Conservation (phyloP, 2,113 vertebrate species). For the Elachura formosa region DNA sequence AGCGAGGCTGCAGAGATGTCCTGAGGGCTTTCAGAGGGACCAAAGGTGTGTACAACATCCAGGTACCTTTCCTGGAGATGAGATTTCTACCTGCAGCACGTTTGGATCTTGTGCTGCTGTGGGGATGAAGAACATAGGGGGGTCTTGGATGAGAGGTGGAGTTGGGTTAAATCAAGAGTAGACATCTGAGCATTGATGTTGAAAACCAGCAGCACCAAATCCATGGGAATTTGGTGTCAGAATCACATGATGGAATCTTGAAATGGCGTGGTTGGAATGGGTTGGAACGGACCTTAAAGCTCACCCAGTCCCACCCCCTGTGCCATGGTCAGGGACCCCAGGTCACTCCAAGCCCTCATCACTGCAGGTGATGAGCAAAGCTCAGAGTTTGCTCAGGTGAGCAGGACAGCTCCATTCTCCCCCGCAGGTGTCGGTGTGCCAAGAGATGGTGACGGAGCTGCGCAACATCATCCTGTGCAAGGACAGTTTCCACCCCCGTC, state of each 20-base stretch:
- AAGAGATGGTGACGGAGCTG: conserved; percentile 94
- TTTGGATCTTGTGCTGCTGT: not conserved
- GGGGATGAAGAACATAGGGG: not conserved
- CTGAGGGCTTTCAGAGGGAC: not conserved
- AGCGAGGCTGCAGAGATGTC: not conserved
- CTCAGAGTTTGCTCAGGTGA: not conserved
- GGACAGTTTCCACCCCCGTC: conserved; percentile 86
- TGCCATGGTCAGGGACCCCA: not conserved
- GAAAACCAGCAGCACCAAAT: not conserved
- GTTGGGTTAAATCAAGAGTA: not conserved
- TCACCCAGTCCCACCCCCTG: not conserved
- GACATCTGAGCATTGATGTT: not conserved
- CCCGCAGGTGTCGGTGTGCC: conserved; percentile 89
- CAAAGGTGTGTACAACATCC: not conserved
- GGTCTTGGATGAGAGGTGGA: not conserved
- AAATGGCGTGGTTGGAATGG: not conserved
- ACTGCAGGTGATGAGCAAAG: too few relatives aligned
- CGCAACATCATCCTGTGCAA: conserved; percentile 92
- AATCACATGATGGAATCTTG: not conserved
- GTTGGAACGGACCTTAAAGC: not conserved
- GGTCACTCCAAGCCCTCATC: too few relatives aligned
- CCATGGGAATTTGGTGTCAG: rapidly evolving
- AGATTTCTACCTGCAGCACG: not conserved
- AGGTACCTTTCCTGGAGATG: not conserved
- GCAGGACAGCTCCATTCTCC: conserved; percentile 13